Conservation (phyloP, 2,113 vertebrate species). For the Dipodomys merriami region DNA sequence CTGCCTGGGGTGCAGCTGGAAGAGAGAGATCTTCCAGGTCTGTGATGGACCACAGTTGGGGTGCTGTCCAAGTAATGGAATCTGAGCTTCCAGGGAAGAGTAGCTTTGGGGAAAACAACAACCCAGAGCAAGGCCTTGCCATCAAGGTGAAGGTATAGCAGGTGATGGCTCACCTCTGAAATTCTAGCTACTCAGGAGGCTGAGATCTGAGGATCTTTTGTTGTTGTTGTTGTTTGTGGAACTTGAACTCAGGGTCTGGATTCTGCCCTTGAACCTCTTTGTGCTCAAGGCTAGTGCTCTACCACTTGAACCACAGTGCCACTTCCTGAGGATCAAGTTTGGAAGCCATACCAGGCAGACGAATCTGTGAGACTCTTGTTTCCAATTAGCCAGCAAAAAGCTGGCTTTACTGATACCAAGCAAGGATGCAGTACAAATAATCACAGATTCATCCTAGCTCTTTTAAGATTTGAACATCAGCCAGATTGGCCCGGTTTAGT, state of each 20-base stretch:
- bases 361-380: no score
- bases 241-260: no score
- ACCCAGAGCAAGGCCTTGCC: neutral
- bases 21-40: neutral
- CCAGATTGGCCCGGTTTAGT: neutral
- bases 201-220: no score
- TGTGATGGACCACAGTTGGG: neutral
- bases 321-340: no score
- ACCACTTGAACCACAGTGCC: no score
- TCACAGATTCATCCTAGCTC: neutral
- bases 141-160: neutral
- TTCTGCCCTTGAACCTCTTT: no score
- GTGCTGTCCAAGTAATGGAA: no score
- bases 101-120: neutral
- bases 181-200: no score
- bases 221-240: no score
- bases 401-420: neutral
- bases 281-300: neutral
- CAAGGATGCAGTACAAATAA: neutral
- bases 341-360: no score
- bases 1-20: neutral
- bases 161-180: no score
- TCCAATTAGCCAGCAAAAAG: neutral
- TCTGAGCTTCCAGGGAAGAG: fast-evolving
- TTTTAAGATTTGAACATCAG: neutral